phyloP scores from a whole-genome alignment of 2,888 invertebrate species.

The Melieria picta region DNA sequence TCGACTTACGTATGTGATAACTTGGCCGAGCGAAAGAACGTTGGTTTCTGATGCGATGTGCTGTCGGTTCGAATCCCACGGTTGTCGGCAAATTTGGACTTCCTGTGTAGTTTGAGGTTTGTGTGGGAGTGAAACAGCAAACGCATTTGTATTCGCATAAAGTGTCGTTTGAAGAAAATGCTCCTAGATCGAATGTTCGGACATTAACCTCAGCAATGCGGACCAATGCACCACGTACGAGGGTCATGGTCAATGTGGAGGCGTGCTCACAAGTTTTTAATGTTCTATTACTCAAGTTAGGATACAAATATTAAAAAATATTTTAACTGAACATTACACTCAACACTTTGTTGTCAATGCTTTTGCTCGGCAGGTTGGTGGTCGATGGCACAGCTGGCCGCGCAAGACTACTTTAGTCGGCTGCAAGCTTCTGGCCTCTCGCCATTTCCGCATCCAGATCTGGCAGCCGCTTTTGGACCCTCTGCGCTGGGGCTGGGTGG shows the following conservation, averaged over 20 bases:
- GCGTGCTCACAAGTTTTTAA: background rate
- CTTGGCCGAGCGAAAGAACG: too few species aligned
- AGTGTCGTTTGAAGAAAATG: constrained; percentile 53
- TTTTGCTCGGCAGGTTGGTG: constrained; percentile 78
- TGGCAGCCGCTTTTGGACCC: constrained; percentile 70
- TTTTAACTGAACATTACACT: too few species aligned
- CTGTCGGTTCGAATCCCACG: background rate
- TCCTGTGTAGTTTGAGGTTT: too few species aligned
- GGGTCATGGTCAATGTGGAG: constrained; percentile 9
- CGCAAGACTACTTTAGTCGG: constrained; percentile 87
- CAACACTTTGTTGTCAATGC: background rate
- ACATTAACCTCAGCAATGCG: constrained; percentile 14
- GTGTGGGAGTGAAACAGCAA: constrained; percentile 53
- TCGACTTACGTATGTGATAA: too few species aligned
- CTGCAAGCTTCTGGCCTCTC: constrained; percentile 82
- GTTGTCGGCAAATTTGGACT: too few species aligned
- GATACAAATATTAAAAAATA: too few species aligned
- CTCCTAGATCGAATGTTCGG: constrained; percentile 48
- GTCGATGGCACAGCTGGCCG: constrained; percentile 90
- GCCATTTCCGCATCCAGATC: constrained; percentile 75
- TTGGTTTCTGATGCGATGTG: background rate
- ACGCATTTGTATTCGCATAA: constrained; percentile 42
- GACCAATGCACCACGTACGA: background rate
- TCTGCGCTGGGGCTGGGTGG: constrained; percentile 61
- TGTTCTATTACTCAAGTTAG: too few species aligned